Evolutionary conservation across 2,797 vertebrate species (phyloP).

Genomic region (Neoniphon sammara): DNA sequence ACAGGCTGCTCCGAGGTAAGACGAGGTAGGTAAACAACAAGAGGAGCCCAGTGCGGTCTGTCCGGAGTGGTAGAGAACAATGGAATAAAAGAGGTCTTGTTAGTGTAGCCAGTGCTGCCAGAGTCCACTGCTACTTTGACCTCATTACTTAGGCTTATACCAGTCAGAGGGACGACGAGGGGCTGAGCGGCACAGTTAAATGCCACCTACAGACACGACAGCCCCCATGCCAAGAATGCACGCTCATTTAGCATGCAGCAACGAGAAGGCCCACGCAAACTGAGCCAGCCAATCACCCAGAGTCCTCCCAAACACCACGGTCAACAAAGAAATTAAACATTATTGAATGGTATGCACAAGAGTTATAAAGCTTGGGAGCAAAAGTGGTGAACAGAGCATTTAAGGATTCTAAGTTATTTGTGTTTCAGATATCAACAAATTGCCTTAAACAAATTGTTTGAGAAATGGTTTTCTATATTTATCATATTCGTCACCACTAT

Average conservation of each 20-base stretch:
- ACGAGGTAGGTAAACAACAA: conserved; percentile 13
- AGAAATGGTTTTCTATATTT: background rate
- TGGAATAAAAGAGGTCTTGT: conserved; percentile 67
- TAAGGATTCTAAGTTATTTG: conserved; percentile 1
- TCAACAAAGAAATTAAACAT: conserved; percentile 12
- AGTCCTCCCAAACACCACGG: background rate
- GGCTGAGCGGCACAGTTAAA: conserved; percentile 53
- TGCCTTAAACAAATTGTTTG: background rate
- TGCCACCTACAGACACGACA: conserved; percentile 36
- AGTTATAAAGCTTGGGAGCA: background rate
- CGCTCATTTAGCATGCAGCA: conserved; percentile 60
- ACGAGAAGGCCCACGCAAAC: conserved; percentile 51
- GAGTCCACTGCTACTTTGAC: conserved; percentile 56
- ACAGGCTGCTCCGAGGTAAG: background rate
- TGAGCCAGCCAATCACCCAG: background rate
- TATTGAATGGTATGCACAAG: conserved; percentile 1
- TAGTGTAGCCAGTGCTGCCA: conserved; percentile 52
- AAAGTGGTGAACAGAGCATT: background rate
- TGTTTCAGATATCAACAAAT: background rate
- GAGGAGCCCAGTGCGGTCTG: conserved; percentile 6
- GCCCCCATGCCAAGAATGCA: conserved; percentile 60
- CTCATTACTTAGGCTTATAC: conserved; percentile 65
- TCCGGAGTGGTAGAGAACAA: conserved; percentile 45
- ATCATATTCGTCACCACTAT: too few species aligned
- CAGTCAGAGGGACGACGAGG: conserved; percentile 37